Evolutionary conservation across 2,888 invertebrate species (phyloP).

Genomic region (Periphyllus acericola): DNA sequence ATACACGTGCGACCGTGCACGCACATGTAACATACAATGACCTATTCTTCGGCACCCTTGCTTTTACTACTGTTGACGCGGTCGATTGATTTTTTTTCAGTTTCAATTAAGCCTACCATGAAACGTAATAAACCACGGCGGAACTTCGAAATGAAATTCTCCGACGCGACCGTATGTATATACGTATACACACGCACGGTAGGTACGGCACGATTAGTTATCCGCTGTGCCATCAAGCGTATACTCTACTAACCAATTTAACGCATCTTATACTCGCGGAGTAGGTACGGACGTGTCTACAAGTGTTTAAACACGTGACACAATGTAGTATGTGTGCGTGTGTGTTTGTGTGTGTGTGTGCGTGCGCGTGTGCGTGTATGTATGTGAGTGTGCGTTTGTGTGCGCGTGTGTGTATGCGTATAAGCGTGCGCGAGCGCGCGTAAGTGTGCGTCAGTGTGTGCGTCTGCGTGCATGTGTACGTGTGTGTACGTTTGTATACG

Average conservation of each 20-base stretch:
- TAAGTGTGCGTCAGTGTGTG: too few species aligned
- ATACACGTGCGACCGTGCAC: not conserved
- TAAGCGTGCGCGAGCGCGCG: not conserved
- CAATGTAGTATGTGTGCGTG: slow-evolving; percentile 3
- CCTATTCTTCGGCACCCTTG: slow-evolving; percentile 25
- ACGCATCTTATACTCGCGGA: not conserved
- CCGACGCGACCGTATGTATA: not conserved
- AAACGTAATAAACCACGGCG: not conserved
- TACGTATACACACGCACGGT: too few species aligned
- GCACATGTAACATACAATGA: not conserved
- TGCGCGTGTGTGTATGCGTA: not conserved
- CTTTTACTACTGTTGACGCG: not conserved
- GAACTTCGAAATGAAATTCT: not conserved
- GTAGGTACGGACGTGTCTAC: not conserved
- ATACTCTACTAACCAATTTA: slow-evolving; percentile 7
- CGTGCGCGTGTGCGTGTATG: not conserved
- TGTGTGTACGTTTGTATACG: not conserved
- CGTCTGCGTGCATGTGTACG: not conserved
- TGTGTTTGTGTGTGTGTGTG: not conserved
- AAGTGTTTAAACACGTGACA: slow-evolving; percentile 26
- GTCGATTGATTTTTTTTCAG: slow-evolving; percentile 34
- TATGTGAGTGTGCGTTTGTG: not conserved
- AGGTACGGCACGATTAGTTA: too few species aligned
- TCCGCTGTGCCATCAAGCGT: not conserved
- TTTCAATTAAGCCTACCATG: slow-evolving; percentile 1